Evolutionary conservation across 1,140 invertebrate species (phyloP).

Genomic region (Caligus rogercresseyi): DNA sequence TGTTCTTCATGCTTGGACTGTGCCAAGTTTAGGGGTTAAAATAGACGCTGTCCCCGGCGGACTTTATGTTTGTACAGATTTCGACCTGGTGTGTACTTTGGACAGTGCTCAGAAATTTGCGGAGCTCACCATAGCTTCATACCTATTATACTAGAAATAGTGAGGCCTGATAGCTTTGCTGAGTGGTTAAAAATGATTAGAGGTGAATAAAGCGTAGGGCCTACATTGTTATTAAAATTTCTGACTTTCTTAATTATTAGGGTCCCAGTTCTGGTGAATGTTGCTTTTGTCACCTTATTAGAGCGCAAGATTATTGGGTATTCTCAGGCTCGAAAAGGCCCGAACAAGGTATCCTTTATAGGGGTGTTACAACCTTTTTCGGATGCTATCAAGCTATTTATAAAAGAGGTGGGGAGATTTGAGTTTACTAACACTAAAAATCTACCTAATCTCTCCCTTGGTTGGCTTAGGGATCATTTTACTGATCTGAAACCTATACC

Average conservation of each 20-base stretch:
- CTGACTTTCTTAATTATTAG: neutral
- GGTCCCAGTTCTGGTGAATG: neutral
- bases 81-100: neutral
- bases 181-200: neutral
- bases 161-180: neutral
- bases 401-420: no score
- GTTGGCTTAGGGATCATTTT: no score
- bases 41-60: neutral
- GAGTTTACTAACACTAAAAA: no score
- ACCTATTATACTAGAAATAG: neutral
- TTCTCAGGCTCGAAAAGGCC: neutral
- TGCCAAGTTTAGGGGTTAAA: no score
- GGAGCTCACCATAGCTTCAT: neutral
- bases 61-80: neutral
- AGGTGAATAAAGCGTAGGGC: neutral
- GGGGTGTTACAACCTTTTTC: no score
- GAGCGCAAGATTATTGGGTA: neutral
- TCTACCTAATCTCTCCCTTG: no score
- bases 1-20: neutral
- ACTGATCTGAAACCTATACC: no score
- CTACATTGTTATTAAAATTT: neutral
- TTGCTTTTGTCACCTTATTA: neutral
- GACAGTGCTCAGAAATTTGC: neutral
- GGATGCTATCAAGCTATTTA: no score
- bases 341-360: neutral